A percentile compares a stretch with the other conserved stretches of the same genome.
Conservation (phyloP, 1,140 invertebrate genomes). For the Drosophila rufa region DNA sequence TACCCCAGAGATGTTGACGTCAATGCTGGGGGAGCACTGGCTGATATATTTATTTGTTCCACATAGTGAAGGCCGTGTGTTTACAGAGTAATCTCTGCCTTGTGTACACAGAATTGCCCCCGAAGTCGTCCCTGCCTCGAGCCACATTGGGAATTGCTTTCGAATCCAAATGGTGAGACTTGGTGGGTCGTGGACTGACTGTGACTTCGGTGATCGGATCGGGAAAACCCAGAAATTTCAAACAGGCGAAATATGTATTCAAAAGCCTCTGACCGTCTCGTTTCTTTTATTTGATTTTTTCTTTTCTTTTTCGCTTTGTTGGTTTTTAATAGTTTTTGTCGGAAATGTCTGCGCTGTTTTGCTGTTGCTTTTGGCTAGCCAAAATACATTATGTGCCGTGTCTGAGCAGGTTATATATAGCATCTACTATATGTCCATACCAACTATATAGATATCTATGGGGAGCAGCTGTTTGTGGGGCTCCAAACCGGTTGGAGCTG, state of each 20-base stretch:
- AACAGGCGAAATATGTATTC: conserved; percentile 53
- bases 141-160: conserved; percentile 26
- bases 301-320: conserved; percentile 27
- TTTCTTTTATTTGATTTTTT: conserved; percentile 21
- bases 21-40: conserved; percentile 2
- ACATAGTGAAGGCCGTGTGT: conserved; percentile 17
- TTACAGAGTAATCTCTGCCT: conserved; percentile 27
- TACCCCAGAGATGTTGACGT: conserved; percentile 20
- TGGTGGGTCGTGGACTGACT: conserved; percentile 14
- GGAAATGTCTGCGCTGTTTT: conserved; percentile 57
- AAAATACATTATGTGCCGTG: conserved; percentile 34
- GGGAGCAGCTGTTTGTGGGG: conserved; percentile 66
- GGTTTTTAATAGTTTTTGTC: conserved; percentile 53
- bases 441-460: conserved; percentile 41
- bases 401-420: conserved; percentile 40
- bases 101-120: conserved; percentile 8
- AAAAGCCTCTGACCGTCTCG: conserved; percentile 47
- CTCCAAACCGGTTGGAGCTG: conserved; percentile 51
- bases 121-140: background rate
- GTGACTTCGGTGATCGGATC: conserved; percentile 24
- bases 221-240: conserved; percentile 72
- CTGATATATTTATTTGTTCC: conserved; percentile 1
- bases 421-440: conserved; percentile 15
- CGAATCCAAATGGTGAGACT: conserved; percentile 18
- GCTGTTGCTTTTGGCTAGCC: conserved; percentile 40